phyloP scores from a whole-genome alignment of 2,888 invertebrate species.

The Lepidocyrtoides sp. region DNA sequence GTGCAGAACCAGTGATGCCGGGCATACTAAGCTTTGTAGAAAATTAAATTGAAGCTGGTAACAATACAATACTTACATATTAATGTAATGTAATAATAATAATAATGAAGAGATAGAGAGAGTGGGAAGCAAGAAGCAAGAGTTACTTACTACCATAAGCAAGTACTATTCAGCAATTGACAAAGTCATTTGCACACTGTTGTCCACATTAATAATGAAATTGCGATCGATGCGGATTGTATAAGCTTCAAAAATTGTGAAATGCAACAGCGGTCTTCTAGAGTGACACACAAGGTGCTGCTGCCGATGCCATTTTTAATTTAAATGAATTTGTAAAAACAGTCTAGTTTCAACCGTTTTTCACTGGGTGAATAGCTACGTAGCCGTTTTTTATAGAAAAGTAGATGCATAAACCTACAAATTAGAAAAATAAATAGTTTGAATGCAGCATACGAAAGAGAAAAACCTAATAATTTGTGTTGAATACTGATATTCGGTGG shows the following conservation, averaged over 20 bases:
- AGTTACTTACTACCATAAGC: neutral
- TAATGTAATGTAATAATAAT: too few species aligned
- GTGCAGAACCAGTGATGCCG: conserved; percentile 16
- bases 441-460: too few species aligned
- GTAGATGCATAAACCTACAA: too few species aligned
- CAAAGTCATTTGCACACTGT: neutral
- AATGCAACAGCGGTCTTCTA: neutral
- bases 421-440: too few species aligned
- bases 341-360: too few species aligned
- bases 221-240: conserved; percentile 33
- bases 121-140: neutral
- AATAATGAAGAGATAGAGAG: too few species aligned
- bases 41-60: conserved; percentile 7
- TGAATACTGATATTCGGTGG: neutral
- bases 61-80: neutral
- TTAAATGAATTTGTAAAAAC: neutral
- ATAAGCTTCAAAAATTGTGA: neutral
- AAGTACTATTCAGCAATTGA: neutral
- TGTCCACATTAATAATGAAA: conserved; percentile 20
- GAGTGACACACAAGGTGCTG: neutral
- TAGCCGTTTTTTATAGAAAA: too few species aligned
- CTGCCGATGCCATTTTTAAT: neutral
- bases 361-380: too few species aligned
- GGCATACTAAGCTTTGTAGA: conserved; percentile 1
- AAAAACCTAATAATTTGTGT: too few species aligned